phyloP scores from a whole-genome alignment of 2,797 vertebrate species.

The Darevskia nairensis region DNA sequence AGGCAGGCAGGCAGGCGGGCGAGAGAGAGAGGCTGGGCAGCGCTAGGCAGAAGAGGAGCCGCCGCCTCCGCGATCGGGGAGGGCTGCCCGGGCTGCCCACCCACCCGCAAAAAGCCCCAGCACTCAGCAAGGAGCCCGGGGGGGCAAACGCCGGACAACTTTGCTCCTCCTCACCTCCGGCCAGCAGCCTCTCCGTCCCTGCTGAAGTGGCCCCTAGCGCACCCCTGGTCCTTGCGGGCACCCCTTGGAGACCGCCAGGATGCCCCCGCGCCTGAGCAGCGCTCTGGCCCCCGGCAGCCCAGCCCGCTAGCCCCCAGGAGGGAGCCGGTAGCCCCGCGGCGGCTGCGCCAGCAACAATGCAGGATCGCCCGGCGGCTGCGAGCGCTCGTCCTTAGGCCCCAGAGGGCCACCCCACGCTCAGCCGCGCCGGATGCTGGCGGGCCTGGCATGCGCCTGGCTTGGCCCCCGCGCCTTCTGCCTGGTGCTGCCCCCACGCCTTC shows the following conservation, averaged over 20 bases:
- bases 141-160: neutral
- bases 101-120: neutral
- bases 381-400: no score
- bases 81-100: no score
- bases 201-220: no score
- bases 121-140: no score
- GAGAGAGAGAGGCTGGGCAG: neutral
- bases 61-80: no score
- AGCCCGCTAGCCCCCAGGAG: neutral
- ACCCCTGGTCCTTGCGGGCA: neutral
- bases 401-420: neutral
- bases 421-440: neutral
- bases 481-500: neutral
- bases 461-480: no score
- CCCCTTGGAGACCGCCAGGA: neutral
- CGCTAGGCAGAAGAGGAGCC: neutral
- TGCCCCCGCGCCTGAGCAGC: neutral
- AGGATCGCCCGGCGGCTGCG: neutral
- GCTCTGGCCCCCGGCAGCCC: neutral
- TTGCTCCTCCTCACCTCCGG: neutral
- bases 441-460: neutral
- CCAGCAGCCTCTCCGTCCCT: neutral
- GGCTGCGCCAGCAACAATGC: no score
- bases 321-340: neutral
- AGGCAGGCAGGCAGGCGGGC: slow-evolving; percentile 1